Evolutionary conservation across 2,797 vertebrate species (phyloP).

Genomic region (Girardinus metallicus): DNA sequence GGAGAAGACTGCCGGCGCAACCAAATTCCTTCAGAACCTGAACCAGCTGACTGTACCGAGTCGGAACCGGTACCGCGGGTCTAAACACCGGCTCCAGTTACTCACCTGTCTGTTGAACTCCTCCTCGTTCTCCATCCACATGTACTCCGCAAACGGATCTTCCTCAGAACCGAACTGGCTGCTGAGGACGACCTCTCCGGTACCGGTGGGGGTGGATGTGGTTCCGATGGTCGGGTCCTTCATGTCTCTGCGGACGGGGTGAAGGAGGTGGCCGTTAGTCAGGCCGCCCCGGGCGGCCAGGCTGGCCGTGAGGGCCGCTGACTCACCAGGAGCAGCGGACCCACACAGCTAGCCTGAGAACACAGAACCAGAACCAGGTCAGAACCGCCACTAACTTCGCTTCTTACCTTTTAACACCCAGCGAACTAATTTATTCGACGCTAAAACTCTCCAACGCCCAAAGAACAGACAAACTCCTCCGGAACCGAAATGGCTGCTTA

Average conservation of each 20-base stretch:
- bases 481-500: conserved; percentile 64
- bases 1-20: no score
- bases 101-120: conserved; percentile 91
- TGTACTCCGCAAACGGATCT: conserved; percentile 92
- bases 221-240: conserved; percentile 88
- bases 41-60: not conserved
- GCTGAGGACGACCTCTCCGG: conserved; percentile 85
- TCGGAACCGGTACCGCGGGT: not conserved
- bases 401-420: not conserved
- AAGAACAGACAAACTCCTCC: conserved; percentile 8
- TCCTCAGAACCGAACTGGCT: conserved; percentile 85
- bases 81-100: not conserved
- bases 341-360: not conserved
- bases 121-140: conserved; percentile 97
- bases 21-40: not conserved
- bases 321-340: conserved; percentile 12
- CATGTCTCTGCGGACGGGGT: conserved; percentile 54
- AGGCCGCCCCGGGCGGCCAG: not conserved
- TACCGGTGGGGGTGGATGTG: conserved; percentile 81
- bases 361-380: not conserved
- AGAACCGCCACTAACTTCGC: accelerated
- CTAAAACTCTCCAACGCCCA: not conserved
- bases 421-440: not conserved
- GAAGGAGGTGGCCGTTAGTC: not conserved
- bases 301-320: conserved; percentile 30